A percentile compares a stretch with the other conserved stretches of the same genome.
Evolutionary conservation across 2,797 vertebrate genomes (phyloP).

Genomic region (Rhincodon typus): DNA sequence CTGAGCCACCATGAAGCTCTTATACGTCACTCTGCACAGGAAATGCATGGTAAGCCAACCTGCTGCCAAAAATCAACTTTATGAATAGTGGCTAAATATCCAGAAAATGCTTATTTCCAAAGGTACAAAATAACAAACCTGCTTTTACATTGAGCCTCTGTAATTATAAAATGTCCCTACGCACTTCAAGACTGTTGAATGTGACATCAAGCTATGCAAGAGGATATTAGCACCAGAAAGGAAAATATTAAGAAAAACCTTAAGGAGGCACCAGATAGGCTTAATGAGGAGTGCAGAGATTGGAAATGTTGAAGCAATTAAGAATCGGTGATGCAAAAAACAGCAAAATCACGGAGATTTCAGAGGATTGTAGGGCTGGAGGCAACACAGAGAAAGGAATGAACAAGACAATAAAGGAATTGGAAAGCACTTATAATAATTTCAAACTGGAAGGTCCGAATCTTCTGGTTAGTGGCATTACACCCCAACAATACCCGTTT

Average conservation of each 20-base stretch:
- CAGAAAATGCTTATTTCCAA: not conserved
- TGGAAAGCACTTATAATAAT: too few relatives aligned
- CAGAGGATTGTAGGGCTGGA: not conserved
- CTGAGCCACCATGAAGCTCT: not conserved
- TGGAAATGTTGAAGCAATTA: not conserved
- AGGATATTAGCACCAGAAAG: not conserved
- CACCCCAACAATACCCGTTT: too few relatives aligned
- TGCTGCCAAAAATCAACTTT: not conserved
- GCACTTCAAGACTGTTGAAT: not conserved
- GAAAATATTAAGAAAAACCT: not conserved
- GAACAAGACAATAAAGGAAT: too few relatives aligned
- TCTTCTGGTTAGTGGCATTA: too few relatives aligned
- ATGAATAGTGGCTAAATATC: not conserved
- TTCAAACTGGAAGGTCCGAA: too few relatives aligned
- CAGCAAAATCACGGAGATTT: not conserved
- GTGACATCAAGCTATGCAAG: not conserved
- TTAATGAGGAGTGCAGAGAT: not conserved
- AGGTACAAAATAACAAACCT: not conserved
- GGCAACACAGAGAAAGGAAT: not conserved
- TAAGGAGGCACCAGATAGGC: not conserved
- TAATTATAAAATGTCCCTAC: not conserved
- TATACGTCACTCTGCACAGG: not conserved
- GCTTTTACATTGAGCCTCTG: not conserved
- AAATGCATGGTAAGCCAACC: not conserved
- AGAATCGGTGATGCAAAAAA: not conserved